Evolutionary conservation across 2,888 invertebrate species (phyloP), one percentile per base, ranked within the genome.

Genomic region (Beris chalybata): DNA sequence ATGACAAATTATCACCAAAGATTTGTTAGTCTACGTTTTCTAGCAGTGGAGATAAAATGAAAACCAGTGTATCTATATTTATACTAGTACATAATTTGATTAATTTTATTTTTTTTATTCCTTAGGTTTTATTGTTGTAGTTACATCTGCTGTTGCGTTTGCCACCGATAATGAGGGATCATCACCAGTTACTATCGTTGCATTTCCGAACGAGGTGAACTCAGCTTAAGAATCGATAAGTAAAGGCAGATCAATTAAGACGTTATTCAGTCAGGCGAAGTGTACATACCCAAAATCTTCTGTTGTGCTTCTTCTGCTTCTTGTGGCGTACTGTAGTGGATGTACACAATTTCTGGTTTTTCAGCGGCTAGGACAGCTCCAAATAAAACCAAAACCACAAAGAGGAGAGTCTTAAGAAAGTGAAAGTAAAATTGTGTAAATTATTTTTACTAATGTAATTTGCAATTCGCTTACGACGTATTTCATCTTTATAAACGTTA

Each of bases 291-390:
- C 48, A 68, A 66, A 53, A 68, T 68, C 54, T 68, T 65, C 30
- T 65, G 45, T 38, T 54, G 57, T 15, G 68, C 68, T 29, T 58
- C 38, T 38, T 68, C 68, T n/a, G 68, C 68, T 29, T 68, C 68
- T 31, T 68, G 66, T n/a, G 58, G 66, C 43, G 68, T 68, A 45
- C 68, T 68, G 58, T 68, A 68, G 32, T 68, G 68, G 15, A 68
- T 68, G 48, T 68, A 68, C 12, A 68, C 65, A 7, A 68, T 56
- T 53, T 68, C 52, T 45, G 68, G 68, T 32, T 52, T 61, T 11
- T 61, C 61, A 6, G 61, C 61, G 13, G 22, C 31, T 32, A 44
- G 52, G 50, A 61, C 61, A 61, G 50, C 52, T 43, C 61, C 61
- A 50, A 61, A 52, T 44, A 61, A 61, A 32, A 52, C 61, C 50